A percentile compares a stretch with the other conserved stretches of the same genome.
Conservation (phyloP, 2,113 vertebrate genomes). For the Tautogolabrus adspersus region DNA sequence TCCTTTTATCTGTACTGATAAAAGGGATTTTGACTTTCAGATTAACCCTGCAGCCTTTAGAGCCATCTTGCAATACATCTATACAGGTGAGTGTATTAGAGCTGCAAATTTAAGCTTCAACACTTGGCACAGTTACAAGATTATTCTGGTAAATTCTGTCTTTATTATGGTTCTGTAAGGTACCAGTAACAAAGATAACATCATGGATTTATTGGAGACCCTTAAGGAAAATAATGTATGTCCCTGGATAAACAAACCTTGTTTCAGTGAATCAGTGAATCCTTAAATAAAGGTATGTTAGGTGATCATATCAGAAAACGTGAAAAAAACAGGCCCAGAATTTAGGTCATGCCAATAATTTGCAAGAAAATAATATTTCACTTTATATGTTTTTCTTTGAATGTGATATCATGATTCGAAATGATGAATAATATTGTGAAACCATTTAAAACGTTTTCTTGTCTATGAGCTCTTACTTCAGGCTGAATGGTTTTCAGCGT, state of each 20-base stretch:
- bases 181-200: background rate
- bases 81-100: conserved; percentile 87
- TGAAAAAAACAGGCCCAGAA: no score
- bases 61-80: conserved; percentile 93
- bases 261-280: background rate
- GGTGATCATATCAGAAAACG: no score
- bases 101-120: background rate
- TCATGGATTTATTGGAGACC: background rate
- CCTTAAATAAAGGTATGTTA: background rate
- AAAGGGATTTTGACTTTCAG: conserved; percentile 76
- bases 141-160: background rate
- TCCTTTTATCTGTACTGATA: background rate
- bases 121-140: background rate
- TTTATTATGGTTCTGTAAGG: background rate
- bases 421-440: no score
- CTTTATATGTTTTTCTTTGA: no score
- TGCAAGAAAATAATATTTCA: no score
- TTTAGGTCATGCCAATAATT: no score
- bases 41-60: conserved; percentile 95
- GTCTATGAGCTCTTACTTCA: no score
- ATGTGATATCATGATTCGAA: no score
- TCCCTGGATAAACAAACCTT: background rate
- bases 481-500: no score
- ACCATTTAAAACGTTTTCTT: no score
- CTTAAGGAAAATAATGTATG: background rate